Percentiles rank a stretch among this genome's conserved stretches.
phyloP scores from a whole-genome alignment of 2,888 invertebrate species.

The Tachina fera region DNA sequence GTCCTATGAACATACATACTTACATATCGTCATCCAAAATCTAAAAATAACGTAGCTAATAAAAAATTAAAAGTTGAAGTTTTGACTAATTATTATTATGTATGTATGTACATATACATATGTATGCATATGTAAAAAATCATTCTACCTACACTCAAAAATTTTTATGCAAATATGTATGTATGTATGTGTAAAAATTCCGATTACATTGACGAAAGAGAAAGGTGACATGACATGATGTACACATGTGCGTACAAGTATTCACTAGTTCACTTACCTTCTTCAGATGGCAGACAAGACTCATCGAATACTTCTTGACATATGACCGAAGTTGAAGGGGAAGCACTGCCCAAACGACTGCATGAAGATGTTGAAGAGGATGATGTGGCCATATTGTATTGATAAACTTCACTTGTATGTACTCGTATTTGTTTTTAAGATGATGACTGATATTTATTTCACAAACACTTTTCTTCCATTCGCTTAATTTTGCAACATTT shows the following conservation, averaged over 20 bases:
- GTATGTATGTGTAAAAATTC: too few species aligned
- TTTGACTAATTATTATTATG: too few species aligned
- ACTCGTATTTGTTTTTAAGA: constrained; percentile 13
- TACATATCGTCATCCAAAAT: too few species aligned
- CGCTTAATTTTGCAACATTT: constrained; percentile 39
- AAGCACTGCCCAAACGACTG: constrained; percentile 76
- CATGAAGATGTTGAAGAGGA: constrained; percentile 70
- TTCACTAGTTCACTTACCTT: constrained; percentile 85
- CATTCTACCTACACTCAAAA: too few species aligned
- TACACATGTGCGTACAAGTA: neutral
- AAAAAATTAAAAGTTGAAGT: too few species aligned
- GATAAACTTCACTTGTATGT: constrained; percentile 1
- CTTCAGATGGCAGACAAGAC: constrained; percentile 91
- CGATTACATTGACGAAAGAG: too few species aligned
- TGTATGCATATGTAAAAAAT: too few species aligned
- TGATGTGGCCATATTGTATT: constrained; percentile 68
- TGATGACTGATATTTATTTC: neutral
- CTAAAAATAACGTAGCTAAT: too few species aligned
- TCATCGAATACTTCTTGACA: constrained; percentile 94
- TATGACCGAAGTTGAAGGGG: constrained; percentile 84
- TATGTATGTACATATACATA: too few species aligned
- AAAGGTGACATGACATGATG: neutral
- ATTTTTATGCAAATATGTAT: too few species aligned
- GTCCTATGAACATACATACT: too few species aligned
- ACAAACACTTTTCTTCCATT: constrained; percentile 21